Conservation (phyloP, 2,797 vertebrate genomes). For the Poeciliopsis gracilis region DNA sequence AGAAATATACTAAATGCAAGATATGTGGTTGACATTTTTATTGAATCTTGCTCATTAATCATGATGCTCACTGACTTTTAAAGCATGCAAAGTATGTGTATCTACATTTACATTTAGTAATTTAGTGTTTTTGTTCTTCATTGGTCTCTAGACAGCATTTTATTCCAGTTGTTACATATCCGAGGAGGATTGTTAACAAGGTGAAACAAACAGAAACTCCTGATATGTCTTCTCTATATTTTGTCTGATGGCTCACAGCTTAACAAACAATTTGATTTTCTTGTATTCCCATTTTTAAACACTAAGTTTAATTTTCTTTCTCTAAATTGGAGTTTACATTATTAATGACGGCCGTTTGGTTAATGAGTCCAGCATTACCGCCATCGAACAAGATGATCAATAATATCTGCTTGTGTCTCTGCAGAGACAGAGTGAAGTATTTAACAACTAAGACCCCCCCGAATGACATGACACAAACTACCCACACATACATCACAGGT, state of each 20-base stretch:
- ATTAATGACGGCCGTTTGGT: slow-evolving; percentile 49
- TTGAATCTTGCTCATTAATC: not conserved
- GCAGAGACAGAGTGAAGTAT: slow-evolving; percentile 66
- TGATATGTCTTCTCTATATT: not conserved
- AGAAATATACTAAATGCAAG: not conserved
- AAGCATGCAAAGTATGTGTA: not conserved
- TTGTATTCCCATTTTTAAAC: not conserved
- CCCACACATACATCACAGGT: slow-evolving; percentile 44
- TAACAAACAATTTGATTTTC: not conserved
- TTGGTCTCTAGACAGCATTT: not conserved
- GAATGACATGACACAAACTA: slow-evolving; percentile 62
- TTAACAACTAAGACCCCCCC: slow-evolving; percentile 59
- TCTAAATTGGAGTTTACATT: slow-evolving; percentile 27
- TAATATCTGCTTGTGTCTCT: slow-evolving; percentile 60
- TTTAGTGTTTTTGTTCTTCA: not conserved
- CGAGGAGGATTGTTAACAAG: not conserved
- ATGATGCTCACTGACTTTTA: not conserved
- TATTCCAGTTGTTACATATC: not conserved
- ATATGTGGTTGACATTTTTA: not conserved
- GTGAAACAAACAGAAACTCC: not conserved
- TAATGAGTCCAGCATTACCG: slow-evolving; percentile 61
- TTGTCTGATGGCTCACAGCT: not conserved
- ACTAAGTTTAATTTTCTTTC: not conserved
- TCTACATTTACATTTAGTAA: not conserved
- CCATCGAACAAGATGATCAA: slow-evolving; percentile 61